Conservation (phyloP, 1,140 invertebrate genomes). For the Drosophila orosa region DNA sequence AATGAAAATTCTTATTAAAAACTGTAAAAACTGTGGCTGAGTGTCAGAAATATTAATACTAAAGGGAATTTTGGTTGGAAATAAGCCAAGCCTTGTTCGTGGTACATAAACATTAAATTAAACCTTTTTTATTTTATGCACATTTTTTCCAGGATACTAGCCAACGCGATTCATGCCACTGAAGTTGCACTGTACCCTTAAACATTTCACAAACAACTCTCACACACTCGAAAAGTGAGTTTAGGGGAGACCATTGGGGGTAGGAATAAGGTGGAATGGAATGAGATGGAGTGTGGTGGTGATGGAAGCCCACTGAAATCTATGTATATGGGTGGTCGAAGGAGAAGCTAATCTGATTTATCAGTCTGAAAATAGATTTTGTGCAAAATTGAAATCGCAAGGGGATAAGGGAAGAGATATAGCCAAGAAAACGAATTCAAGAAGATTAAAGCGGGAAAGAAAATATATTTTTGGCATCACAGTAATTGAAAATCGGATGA, state of each 20-base stretch:
- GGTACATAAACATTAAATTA: too few species aligned
- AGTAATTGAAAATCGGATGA: constrained; percentile 4
- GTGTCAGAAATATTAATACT: too few species aligned
- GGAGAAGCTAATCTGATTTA: constrained; percentile 49
- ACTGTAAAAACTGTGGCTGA: too few species aligned
- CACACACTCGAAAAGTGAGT: constrained; percentile 34
- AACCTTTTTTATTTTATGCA: background rate
- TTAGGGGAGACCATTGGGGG: constrained; percentile 12
- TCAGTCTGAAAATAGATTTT: constrained; percentile 49
- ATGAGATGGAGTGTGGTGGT: constrained; percentile 9
- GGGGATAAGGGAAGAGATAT: constrained; percentile 16
- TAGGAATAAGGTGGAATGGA: constrained; percentile 3
- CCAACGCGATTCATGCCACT: background rate
- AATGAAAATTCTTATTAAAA: background rate
- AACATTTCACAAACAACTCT: constrained; percentile 30
- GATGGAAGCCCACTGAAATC: constrained; percentile 30
- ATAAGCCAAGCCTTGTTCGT: background rate
- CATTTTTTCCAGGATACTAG: background rate
- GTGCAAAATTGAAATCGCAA: constrained; percentile 19
- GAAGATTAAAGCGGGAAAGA: constrained; percentile 6
- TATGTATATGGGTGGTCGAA: constrained; percentile 39
- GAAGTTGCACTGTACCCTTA: constrained; percentile 15
- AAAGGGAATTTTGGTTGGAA: too few species aligned
- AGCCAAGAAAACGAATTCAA: constrained; percentile 7
- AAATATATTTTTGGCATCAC: background rate